These are phyloP conservation scores for Callipepla squamata DNA, from an alignment of 2,113 vertebrate species.

Conservation along the genomic window DNA sequence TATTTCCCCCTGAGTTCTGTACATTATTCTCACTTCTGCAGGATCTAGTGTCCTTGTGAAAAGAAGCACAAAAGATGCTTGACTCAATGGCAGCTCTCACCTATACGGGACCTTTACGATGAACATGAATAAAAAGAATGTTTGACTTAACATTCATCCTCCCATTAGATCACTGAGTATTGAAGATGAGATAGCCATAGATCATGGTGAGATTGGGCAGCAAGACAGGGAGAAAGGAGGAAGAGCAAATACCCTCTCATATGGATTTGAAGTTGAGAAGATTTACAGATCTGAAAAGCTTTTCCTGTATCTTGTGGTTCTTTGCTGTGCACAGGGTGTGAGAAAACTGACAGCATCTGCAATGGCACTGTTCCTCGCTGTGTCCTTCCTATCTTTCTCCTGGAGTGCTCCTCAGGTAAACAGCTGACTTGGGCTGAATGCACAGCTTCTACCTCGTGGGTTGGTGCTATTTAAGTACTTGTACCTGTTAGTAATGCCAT, in stretches of 20 bases:
- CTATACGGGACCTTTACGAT: neutral
- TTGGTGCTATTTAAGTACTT: neutral
- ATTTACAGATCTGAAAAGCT: neutral
- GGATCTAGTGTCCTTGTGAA: neutral
- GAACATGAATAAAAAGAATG: neutral
- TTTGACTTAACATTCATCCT: neutral
- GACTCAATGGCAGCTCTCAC: neutral
- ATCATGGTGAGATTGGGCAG: neutral
- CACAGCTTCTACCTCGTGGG: neutral
- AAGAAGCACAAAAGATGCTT: neutral
- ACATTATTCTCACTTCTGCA: neutral
- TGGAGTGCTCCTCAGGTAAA: conserved; percentile 86
- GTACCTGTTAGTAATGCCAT: neutral
- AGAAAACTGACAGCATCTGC: conserved; percentile 56
- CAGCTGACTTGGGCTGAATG: neutral
- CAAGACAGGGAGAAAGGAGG: neutral
- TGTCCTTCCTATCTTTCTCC: conserved; percentile 75
- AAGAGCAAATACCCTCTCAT: neutral
- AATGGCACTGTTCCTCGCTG: conserved; percentile 79
- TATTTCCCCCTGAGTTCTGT: neutral
- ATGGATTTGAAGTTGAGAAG: neutral
- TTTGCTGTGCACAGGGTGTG: conserved; percentile 76
- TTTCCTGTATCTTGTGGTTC: neutral
- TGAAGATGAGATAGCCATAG: neutral
- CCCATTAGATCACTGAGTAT: neutral